Evolutionary conservation across 2,888 invertebrate genomes (phyloP).

Genomic region (Noctuana brunneofusca): DNA sequence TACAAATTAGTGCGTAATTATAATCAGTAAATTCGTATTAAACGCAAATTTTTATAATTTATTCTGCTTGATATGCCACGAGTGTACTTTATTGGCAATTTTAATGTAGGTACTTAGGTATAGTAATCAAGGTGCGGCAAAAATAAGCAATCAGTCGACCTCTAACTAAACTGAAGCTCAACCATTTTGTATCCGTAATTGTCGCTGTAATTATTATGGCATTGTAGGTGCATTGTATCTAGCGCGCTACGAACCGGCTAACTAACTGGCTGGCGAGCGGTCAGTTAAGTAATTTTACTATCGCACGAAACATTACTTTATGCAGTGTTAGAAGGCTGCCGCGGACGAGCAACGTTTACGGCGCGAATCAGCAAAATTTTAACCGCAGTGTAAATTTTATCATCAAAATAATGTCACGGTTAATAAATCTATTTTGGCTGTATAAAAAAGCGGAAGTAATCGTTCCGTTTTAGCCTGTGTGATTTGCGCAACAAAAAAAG

Average conservation of each 20-base stretch:
- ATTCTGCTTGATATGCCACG: neutral
- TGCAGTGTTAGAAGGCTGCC: conserved; percentile 77
- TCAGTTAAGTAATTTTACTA: conserved; percentile 55
- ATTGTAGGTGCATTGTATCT: conserved; percentile 64
- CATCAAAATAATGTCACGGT: neutral
- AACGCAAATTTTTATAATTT: neutral
- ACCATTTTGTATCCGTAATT: conserved; percentile 63
- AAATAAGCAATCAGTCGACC: conserved; percentile 32
- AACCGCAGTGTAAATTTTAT: neutral
- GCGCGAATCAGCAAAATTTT: conserved; percentile 39
- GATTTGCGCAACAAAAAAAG: conserved; percentile 6
- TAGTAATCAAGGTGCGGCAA: conserved; percentile 15
- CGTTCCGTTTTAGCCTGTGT: conserved; percentile 24
- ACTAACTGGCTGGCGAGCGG: conserved; percentile 58
- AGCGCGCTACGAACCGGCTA: conserved; percentile 63
- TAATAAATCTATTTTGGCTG: conserved; percentile 4
- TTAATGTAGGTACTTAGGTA: too few relatives aligned
- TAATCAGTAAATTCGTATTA: neutral
- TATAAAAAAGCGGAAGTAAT: conserved; percentile 16
- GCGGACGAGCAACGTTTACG: conserved; percentile 62
- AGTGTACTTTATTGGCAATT: conserved; percentile 16
- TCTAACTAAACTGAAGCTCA: conserved; percentile 34
- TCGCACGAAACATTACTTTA: conserved; percentile 57
- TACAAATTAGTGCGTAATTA: conserved; percentile 1
- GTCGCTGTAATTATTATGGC: conserved; percentile 72